phyloP scores from a whole-genome alignment of 1,140 invertebrate species.

The Dysdera silvatica region DNA sequence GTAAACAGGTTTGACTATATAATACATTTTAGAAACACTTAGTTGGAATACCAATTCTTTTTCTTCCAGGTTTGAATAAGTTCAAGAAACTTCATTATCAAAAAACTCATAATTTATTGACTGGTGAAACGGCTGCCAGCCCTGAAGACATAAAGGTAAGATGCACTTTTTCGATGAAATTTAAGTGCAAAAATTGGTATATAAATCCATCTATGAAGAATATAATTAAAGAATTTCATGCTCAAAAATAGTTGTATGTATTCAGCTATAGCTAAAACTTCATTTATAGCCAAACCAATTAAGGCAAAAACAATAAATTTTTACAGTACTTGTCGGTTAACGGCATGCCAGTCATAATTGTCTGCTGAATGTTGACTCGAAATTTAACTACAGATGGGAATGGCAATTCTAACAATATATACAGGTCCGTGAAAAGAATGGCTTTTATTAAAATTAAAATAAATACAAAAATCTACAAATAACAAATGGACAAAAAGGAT shows the following conservation, averaged over 20 bases:
- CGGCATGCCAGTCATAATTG: too few relatives aligned
- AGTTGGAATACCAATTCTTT: neutral
- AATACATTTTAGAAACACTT: neutral
- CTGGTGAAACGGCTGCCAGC: constrained; percentile 75
- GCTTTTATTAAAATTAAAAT: too few relatives aligned
- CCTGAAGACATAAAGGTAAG: constrained; percentile 51
- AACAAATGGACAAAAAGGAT: too few relatives aligned
- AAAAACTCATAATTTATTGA: constrained; percentile 88
- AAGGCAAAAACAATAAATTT: too few relatives aligned
- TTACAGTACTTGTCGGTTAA: too few relatives aligned
- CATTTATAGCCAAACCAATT: too few relatives aligned
- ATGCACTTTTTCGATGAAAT: neutral
- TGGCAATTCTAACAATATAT: too few relatives aligned
- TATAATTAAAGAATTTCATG: neutral
- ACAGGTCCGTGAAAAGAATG: too few relatives aligned
- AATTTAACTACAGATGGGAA: too few relatives aligned
- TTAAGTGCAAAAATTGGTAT: neutral
- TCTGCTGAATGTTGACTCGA: too few relatives aligned
- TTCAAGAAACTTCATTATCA: constrained; percentile 81
- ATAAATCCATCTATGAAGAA: neutral
- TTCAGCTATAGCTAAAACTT: neutral
- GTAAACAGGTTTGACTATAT: neutral
- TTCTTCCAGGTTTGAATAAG: constrained; percentile 63
- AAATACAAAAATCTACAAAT: too few relatives aligned
- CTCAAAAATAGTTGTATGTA: neutral